Percentiles rank a stretch among this genome's conserved stretches.
Evolutionary conservation across 1,140 invertebrate species (phyloP).

Genomic region (Apis laboriosa): DNA sequence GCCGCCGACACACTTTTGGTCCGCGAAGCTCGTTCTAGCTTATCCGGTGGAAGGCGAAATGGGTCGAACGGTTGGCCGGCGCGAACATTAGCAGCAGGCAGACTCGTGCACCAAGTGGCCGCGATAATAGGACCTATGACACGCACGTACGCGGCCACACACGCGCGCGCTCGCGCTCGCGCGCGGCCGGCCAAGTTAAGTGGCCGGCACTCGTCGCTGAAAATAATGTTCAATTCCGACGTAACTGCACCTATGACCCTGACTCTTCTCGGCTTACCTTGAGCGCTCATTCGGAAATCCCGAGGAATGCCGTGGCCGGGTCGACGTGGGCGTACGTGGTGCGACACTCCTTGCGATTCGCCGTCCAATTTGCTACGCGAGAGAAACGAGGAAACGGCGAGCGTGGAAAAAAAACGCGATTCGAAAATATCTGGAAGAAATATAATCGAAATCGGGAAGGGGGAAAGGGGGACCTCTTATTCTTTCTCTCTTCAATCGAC

Average conservation of each 20-base stretch:
- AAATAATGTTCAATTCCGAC: conserved; percentile 72
- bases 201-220: conserved; percentile 67
- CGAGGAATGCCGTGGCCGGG: conserved; percentile 24
- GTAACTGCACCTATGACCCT: conserved; percentile 68
- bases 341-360: background rate
- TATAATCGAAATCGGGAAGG: too few species aligned
- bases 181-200: conserved; percentile 57
- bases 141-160: conserved; percentile 47
- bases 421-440: too few species aligned
- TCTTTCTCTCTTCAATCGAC: too few species aligned
- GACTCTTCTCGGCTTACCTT: conserved; percentile 63
- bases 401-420: too few species aligned
- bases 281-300: conserved; percentile 52
- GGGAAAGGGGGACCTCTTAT: too few species aligned
- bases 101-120: conserved; percentile 69
- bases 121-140: conserved; percentile 74
- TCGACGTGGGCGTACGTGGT: background rate
- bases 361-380: background rate
- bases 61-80: conserved; percentile 31
- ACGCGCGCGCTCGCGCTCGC: conserved; percentile 1
- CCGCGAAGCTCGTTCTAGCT: background rate
- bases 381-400: too few species aligned
- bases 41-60: conserved; percentile 26
- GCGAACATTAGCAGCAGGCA: conserved; percentile 46
- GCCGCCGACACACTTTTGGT: background rate